Percentiles rank a stretch among this genome's conserved stretches.
These are phyloP conservation scores for Diadegma fenestrale DNA, from an alignment of 2,888 invertebrate genomes.

Conservation along the genomic window DNA sequence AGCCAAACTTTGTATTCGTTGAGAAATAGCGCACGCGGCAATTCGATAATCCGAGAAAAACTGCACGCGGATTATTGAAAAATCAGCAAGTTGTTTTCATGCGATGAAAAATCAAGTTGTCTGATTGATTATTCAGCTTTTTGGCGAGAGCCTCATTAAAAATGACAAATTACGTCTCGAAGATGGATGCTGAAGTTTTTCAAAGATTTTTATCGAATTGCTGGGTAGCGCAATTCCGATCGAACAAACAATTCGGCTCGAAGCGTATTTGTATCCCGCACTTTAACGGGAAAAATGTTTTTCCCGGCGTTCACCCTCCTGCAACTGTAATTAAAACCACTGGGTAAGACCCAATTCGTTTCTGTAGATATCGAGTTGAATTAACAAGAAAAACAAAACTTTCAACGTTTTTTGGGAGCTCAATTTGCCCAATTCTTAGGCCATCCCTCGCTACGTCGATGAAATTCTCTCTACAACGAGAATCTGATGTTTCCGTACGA, in stretches of 20 bases:
- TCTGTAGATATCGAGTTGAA: conserved; percentile 60
- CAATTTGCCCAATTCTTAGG: conserved; percentile 17
- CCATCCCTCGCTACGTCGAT: conserved; percentile 33
- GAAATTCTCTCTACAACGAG: conserved; percentile 9
- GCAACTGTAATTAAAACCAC: conserved; percentile 25
- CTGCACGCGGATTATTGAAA: not conserved
- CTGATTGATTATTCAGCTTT: not conserved
- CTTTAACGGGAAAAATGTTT: conserved; percentile 13
- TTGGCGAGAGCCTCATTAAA: not conserved
- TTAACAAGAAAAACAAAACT: conserved; percentile 40
- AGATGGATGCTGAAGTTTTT: not conserved
- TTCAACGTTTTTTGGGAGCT: conserved; percentile 40
- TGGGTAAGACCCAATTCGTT: conserved; percentile 23
- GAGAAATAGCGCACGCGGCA: not conserved
- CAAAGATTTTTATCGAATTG: not conserved
- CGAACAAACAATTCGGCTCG: not conserved
- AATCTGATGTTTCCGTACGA: conserved; percentile 51
- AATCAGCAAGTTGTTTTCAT: conserved; percentile 5
- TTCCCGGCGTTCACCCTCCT: conserved; percentile 5
- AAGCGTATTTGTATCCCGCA: conserved; percentile 5
- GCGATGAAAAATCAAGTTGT: not conserved
- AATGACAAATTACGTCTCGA: not conserved
- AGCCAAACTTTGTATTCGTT: not conserved
- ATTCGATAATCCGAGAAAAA: not conserved
- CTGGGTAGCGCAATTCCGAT: not conserved